A percentile compares a stretch with the other conserved stretches of the same genome.
These are phyloP conservation scores for Ruditapes philippinarum DNA, from an alignment of 1,140 invertebrate species.

Conservation along the genomic window DNA sequence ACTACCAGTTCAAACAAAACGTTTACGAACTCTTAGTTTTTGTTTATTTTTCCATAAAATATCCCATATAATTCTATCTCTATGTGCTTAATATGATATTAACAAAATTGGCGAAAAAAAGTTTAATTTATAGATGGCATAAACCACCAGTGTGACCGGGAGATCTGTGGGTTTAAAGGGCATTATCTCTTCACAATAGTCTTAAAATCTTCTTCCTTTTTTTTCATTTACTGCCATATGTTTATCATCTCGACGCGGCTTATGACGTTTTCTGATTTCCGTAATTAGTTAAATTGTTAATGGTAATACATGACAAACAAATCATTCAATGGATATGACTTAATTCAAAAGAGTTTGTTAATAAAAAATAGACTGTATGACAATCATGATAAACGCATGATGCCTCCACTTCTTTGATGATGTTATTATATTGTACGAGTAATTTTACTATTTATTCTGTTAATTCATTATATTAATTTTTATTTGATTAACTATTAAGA, in stretches of 20 bases:
- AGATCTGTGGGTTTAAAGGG: neutral
- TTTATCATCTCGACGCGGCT: neutral
- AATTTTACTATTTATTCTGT: too few relatives aligned
- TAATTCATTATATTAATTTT: too few relatives aligned
- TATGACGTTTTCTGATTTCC: neutral
- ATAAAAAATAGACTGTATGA: neutral
- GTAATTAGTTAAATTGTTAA: constrained; percentile 21
- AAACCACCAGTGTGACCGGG: neutral
- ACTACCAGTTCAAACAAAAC: neutral
- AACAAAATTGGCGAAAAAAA: constrained; percentile 17
- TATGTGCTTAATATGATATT: constrained; percentile 33
- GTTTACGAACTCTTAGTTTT: neutral
- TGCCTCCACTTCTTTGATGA: neutral
- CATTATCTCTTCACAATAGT: neutral
- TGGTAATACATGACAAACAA: neutral
- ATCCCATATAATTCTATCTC: constrained; percentile 32
- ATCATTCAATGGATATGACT: neutral
- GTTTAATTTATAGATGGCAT: constrained; percentile 18
- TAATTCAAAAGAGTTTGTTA: neutral
- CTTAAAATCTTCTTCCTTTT: neutral
- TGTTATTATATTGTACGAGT: neutral
- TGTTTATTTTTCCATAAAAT: constrained; percentile 33
- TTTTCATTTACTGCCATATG: neutral
- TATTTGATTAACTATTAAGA: too few relatives aligned
- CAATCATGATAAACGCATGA: neutral